phyloP scores from a whole-genome alignment of 37 sponge, comb jelly and placozoan genomes.

The Axinella damicornis region DNA sequence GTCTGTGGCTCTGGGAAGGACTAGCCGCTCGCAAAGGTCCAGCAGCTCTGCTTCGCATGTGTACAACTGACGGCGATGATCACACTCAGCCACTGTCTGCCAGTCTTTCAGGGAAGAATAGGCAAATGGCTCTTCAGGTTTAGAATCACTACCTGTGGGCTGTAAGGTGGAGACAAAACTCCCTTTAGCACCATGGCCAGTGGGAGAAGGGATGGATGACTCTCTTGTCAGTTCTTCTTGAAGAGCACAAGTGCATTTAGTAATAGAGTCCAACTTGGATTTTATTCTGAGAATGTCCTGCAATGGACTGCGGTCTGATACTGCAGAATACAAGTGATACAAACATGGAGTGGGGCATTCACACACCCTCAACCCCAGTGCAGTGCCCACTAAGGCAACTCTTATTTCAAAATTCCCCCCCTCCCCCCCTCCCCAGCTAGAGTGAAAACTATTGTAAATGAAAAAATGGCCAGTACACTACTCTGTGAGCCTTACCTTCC shows the following conservation, averaged over 20 bases:
- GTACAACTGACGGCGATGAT: background rate
- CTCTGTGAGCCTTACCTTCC: background rate
- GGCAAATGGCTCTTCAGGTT: background rate
- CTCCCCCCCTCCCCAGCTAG: background rate
- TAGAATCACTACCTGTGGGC: no score
- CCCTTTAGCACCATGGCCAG: no score
- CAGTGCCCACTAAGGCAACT: no score
- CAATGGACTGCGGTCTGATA: conserved; percentile 29
- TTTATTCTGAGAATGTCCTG: conserved; percentile 27
- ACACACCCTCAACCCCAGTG: no score
- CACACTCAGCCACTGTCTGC: background rate
- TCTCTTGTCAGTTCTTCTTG: no score
- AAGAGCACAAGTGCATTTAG: no score
- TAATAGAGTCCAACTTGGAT: conserved; percentile 12
- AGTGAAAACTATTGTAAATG: background rate
- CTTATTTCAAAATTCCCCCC: no score
- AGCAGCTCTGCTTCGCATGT: background rate
- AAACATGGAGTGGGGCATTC: background rate
- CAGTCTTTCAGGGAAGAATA: conserved; percentile 6
- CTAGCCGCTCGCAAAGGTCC: background rate
- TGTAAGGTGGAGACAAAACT: no score
- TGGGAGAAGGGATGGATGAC: no score
- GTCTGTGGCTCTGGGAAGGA: background rate
- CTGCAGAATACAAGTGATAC: background rate
- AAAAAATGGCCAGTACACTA: background rate